Evolutionary conservation across 2,113 vertebrate species (phyloP).

Genomic region (Paracanthobrama guichenoti): DNA sequence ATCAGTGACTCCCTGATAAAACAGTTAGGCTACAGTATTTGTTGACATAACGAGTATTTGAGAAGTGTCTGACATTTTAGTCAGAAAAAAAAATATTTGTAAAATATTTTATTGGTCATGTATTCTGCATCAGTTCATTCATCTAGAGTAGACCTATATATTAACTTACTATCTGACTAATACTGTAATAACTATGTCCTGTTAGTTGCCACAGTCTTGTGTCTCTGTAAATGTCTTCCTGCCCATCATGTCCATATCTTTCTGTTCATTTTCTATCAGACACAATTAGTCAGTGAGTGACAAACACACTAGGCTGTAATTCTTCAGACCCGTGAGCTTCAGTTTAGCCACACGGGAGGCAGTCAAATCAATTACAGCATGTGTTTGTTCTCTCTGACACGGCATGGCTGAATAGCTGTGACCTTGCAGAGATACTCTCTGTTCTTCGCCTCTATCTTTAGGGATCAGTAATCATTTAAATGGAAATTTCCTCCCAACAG

Average conservation of each 20-base stretch:
- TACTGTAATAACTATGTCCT: background rate
- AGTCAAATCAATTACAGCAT: conserved; percentile 59
- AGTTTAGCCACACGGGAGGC: conserved; percentile 42
- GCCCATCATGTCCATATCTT: background rate
- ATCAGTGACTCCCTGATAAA: background rate
- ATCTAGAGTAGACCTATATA: background rate
- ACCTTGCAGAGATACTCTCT: conserved; percentile 57
- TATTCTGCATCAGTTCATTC: background rate
- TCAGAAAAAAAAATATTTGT: background rate
- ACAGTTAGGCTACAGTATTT: background rate
- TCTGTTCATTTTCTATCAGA: conserved; percentile 23
- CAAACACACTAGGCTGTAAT: conserved; percentile 43
- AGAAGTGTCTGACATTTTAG: background rate
- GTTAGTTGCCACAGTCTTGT: background rate
- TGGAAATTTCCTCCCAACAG: conserved; percentile 55
- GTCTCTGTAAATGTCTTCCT: background rate
- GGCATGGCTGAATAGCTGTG: conserved; percentile 47
- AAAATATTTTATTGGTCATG: background rate
- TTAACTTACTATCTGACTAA: background rate
- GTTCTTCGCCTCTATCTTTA: conserved; percentile 44
- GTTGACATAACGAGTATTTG: background rate
- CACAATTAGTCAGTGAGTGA: conserved; percentile 29
- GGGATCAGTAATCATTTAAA: conserved; percentile 59
- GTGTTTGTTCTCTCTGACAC: conserved; percentile 56
- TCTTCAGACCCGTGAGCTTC: conserved; percentile 48